Conservation (phyloP, 2,113 vertebrate species). For the Entomyzon cyanotis region DNA sequence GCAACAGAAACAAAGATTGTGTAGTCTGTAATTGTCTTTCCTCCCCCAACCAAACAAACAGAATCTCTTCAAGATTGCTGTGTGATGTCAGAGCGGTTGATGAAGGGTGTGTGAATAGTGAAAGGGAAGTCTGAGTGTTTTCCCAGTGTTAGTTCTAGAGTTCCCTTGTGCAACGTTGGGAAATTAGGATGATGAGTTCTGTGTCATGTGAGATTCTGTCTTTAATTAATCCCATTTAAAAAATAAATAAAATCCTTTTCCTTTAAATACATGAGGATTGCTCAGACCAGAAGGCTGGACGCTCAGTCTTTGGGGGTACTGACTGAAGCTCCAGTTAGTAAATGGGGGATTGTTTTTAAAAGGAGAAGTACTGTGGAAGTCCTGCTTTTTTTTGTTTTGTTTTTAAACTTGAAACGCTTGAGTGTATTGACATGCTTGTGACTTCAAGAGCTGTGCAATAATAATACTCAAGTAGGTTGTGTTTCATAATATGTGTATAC, state of each 20-base stretch:
- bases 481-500: neutral
- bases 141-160: neutral
- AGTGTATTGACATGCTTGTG: neutral
- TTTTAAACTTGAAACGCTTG: neutral
- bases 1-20: neutral
- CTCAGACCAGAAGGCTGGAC: neutral
- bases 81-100: rapidly evolving
- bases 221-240: neutral
- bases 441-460: neutral
- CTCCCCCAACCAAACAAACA: too few species aligned
- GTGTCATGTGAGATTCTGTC: neutral
- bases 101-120: neutral
- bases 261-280: neutral
- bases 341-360: neutral
- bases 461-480: neutral
- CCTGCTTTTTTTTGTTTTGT: too few species aligned
- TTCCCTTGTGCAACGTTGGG: neutral
- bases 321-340: neutral
- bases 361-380: neutral
- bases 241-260: neutral
- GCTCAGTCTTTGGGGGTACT: neutral
- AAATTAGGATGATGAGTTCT: neutral
- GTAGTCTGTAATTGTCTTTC: neutral
- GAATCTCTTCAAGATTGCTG: neutral
- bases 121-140: neutral